Base-by-base conservation (phyloP, 92 coral and sea anemone genomes). In the Umimayanthus chanpuru region DNA sequence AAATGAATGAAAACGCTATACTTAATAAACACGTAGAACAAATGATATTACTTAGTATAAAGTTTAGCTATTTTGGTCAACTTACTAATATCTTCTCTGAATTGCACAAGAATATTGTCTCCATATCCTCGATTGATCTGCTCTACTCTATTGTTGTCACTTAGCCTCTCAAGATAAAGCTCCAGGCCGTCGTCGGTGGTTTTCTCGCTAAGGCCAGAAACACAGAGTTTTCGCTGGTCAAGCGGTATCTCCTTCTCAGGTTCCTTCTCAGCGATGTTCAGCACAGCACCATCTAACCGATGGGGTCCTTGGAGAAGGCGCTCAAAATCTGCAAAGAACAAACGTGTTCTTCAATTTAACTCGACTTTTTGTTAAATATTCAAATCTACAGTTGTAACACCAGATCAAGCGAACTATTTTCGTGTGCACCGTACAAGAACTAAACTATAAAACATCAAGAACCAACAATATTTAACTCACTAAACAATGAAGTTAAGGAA, bases 161-260 rank as follows among this genome's bases (percentile, higher is more conserved):
- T 65, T 76, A 77, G 50, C 40, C 75, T 56, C 65, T 83, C 91
- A 16, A 84, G 66, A 29, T 83, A 89, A 21, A 82, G 80, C 18
- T 36, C 18, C 47, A 89, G 50, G 11, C 83, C 64, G 15, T 83
- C 88, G 70, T 89, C 65, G 38, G 79, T 64, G 41, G 88, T 76
- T 41, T 61, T 61, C 8, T 61, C 70, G 80, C 29, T 23, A 18
- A 89, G 21, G 30, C 85, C 85, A 23, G 61, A 41, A 7, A 89
- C 84, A 43, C 36, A 76, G 78, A 89, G 38, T 36, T 84, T 89
- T 47, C 30, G 76, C 18, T 79, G 84, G 73, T 89, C 91, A 49
- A 28, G 28, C 28, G 85, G 85, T 9, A 67, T 47, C 40, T 38
- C 61, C 44, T 83, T 28, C 47, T 83, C 88, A 0, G 91, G 91